phyloP scores from a whole-genome alignment of 2,113 vertebrate genomes.

The Camelus dromedarius region DNA sequence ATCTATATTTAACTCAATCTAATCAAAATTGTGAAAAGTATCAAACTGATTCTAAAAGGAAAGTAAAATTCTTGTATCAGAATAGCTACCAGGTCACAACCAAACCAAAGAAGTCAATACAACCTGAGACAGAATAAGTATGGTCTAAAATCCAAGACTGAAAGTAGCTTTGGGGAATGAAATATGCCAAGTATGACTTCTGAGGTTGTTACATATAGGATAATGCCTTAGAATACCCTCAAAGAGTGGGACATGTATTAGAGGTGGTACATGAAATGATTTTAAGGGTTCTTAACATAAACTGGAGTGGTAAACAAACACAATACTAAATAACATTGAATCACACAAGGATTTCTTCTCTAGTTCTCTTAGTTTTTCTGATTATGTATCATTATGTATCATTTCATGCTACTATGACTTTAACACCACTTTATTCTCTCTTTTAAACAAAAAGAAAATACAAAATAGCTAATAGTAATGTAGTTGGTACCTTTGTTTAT shows the following conservation, averaged over 20 bases:
- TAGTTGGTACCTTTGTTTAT: background rate
- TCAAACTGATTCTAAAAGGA: slow-evolving; percentile 21
- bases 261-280: background rate
- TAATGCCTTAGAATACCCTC: background rate
- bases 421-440: background rate
- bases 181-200: background rate
- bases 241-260: background rate
- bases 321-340: background rate
- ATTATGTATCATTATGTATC: background rate
- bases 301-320: background rate
- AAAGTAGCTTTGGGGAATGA: background rate
- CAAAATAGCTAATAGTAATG: slow-evolving; percentile 11
- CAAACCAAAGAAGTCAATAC: background rate
- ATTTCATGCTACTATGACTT: background rate
- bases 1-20: background rate
- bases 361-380: background rate
- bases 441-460: slow-evolving; percentile 28
- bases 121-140: background rate
- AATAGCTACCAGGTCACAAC: background rate
- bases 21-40: slow-evolving; percentile 37
- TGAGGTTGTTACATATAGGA: background rate
- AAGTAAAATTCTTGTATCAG: background rate
- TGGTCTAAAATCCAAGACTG: background rate
- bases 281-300: background rate
- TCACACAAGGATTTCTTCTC: background rate